A percentile compares a stretch with the other conserved stretches of the same genome.
phyloP scores from a whole-genome alignment of 2,797 vertebrate species.

The Sparus aurata region DNA sequence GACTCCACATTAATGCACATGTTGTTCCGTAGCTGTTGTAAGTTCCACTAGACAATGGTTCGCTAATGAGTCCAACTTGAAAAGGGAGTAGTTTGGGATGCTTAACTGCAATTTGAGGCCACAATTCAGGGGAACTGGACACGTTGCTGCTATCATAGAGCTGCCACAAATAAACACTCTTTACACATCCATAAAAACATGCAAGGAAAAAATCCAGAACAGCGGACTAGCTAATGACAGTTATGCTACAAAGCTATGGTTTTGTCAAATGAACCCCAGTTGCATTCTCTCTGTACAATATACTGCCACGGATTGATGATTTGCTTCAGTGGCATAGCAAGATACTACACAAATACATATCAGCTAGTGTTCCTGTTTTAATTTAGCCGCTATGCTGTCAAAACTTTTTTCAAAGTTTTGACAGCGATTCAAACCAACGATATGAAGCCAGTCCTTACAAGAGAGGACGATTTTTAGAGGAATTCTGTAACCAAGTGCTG shows the following conservation, averaged over 20 bases:
- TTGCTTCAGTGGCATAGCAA: background rate
- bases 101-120: background rate
- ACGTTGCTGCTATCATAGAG: background rate
- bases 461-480: constrained; percentile 9
- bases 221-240: background rate
- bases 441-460: background rate
- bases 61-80: background rate
- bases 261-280: background rate
- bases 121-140: background rate
- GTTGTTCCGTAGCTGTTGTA: background rate
- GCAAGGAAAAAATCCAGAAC: background rate
- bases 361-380: background rate
- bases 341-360: background rate
- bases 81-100: background rate
- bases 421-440: constrained; percentile 3
- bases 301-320: background rate
- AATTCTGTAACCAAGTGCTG: constrained; percentile 28
- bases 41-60: background rate
- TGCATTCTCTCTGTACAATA: background rate
- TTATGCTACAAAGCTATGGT: background rate
- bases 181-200: background rate
- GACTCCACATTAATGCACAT: background rate
- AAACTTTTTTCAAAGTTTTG: constrained; percentile 32
- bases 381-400: constrained; percentile 2
- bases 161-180: background rate